phyloP scores from a whole-genome alignment of 2,113 vertebrate species.

The Gorsachius goisagi region DNA sequence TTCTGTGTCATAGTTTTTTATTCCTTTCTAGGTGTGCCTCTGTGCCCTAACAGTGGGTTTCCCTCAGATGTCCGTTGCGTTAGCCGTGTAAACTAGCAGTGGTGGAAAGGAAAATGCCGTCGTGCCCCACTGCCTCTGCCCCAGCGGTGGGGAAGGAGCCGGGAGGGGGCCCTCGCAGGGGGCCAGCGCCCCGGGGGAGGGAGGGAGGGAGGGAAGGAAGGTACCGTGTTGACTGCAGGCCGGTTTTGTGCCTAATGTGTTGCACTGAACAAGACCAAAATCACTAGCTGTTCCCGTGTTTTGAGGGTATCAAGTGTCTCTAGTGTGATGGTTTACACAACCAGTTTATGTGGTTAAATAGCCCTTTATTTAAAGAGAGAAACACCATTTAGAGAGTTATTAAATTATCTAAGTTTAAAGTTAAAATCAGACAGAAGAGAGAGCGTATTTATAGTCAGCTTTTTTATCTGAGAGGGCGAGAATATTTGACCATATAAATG shows the following conservation, averaged over 20 bases:
- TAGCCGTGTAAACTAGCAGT: background rate
- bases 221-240: slow-evolving; percentile 28
- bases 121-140: background rate
- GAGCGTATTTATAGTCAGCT: slow-evolving; percentile 76
- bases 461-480: slow-evolving; percentile 74
- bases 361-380: slow-evolving; percentile 82
- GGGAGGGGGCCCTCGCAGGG: background rate
- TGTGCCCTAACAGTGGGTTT: slow-evolving; percentile 43
- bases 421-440: slow-evolving; percentile 69
- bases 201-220: background rate
- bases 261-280: slow-evolving; percentile 86
- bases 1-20: slow-evolving; percentile 60
- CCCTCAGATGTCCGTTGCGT: background rate
- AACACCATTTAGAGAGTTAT: slow-evolving; percentile 78
- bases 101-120: background rate
- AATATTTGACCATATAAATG: slow-evolving; percentile 80
- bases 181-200: background rate
- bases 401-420: slow-evolving; percentile 82
- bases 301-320: slow-evolving; percentile 75
- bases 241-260: slow-evolving; percentile 75
- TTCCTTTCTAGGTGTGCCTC: slow-evolving; percentile 63
- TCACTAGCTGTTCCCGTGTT: slow-evolving; percentile 67
- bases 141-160: background rate
- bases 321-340: slow-evolving; percentile 81
- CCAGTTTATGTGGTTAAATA: slow-evolving; percentile 86